phyloP scores from a whole-genome alignment of 2,797 vertebrate species.

The Myripristis jacobus region DNA sequence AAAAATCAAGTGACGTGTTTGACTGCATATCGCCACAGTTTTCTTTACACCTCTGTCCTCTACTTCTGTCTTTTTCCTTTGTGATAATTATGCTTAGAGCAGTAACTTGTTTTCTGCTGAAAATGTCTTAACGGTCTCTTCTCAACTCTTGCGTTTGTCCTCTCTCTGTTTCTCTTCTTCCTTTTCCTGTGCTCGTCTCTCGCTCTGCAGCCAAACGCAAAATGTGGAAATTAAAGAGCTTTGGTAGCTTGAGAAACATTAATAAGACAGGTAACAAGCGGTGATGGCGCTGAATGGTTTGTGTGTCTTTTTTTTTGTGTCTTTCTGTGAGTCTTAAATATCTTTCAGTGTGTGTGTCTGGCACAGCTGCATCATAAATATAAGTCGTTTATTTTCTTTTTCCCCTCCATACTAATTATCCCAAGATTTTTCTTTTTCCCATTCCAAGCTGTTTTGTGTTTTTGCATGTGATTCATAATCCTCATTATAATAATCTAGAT shows the following conservation, averaged over 20 bases:
- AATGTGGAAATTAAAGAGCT: constrained; percentile 99
- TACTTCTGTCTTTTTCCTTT: neutral
- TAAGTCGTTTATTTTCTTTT: constrained; percentile 18
- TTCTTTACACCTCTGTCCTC: neutral
- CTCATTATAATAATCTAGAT: neutral
- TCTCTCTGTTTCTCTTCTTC: constrained; percentile 69
- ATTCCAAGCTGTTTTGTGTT: constrained; percentile 14
- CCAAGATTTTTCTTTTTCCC: constrained; percentile 3
- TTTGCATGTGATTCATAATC: neutral
- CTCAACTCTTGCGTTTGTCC: constrained; percentile 58
- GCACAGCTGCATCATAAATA: constrained; percentile 6
- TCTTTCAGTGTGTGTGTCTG: constrained; percentile 38
- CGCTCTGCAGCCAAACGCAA: constrained; percentile 95
- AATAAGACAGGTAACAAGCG: constrained; percentile 98
- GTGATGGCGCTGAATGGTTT: constrained; percentile 33
- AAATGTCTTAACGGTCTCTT: constrained; percentile 34
- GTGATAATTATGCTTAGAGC: neutral
- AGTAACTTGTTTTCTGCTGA: constrained; percentile 33
- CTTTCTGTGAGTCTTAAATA: too few relatives aligned
- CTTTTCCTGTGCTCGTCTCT: constrained; percentile 74
- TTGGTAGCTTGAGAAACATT: constrained; percentile 99
- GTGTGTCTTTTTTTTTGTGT: constrained; percentile 32
- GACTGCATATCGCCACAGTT: neutral
- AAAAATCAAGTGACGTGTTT: neutral
- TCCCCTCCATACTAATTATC: constrained; percentile 18